Evolutionary conservation across 2,797 vertebrate genomes (phyloP).

Genomic region (Crax fasciolata): DNA sequence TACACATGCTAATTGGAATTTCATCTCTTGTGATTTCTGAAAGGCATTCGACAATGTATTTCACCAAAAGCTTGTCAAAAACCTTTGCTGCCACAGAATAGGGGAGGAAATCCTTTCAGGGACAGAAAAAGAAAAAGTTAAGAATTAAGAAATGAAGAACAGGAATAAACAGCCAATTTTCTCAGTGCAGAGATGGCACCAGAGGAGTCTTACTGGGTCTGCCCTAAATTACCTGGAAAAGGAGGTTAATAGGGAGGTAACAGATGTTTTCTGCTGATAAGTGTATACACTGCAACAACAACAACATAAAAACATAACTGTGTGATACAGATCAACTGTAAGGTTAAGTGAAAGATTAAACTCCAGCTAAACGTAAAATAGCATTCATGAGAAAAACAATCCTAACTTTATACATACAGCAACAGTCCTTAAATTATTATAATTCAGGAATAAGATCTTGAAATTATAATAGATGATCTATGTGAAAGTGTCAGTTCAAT

Average conservation of each 20-base stretch:
- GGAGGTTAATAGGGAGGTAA: not conserved
- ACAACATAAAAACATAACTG: not conserved
- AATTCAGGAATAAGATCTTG: conserved; percentile 27
- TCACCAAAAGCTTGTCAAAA: not conserved
- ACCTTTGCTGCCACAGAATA: not conserved
- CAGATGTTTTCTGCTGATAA: conserved; percentile 40
- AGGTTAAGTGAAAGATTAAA: conserved; percentile 48
- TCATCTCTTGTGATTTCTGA: not conserved
- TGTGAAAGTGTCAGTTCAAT: not conserved
- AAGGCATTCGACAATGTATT: not conserved
- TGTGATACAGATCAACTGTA: not conserved
- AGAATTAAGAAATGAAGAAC: not conserved
- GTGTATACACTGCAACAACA: not conserved
- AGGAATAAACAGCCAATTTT: not conserved
- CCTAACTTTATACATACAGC: not conserved
- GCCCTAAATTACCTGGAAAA: conserved; percentile 13
- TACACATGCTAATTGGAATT: not conserved
- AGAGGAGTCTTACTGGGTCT: not conserved
- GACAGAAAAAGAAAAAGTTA: not conserved
- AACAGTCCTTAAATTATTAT: conserved; percentile 33
- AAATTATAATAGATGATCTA: not conserved
- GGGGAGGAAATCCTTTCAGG: not conserved
- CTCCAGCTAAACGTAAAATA: conserved; percentile 29
- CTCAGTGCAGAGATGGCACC: not conserved
- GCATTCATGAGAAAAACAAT: conserved; percentile 23